Evolutionary conservation across 2,113 vertebrate species (phyloP).

Genomic region (Tyto alba): DNA sequence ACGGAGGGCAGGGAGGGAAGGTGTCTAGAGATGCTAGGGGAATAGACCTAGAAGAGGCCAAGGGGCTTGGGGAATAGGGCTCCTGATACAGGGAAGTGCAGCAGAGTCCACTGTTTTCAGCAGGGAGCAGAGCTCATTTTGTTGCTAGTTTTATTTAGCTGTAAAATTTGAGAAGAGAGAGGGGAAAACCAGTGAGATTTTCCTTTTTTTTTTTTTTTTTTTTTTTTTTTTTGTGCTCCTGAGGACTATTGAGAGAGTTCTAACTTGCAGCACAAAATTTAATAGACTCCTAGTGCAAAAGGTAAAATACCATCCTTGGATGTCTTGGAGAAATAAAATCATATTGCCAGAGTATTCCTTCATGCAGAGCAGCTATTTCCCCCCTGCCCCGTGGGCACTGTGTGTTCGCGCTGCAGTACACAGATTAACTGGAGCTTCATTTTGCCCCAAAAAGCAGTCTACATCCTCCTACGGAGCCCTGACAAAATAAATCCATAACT

Average conservation of each 20-base stretch:
- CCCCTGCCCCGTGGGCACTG: neutral
- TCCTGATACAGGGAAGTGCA: neutral
- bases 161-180: neutral
- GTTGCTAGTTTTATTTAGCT: neutral
- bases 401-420: neutral
- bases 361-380: neutral
- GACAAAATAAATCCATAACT: neutral
- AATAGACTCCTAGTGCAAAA: neutral
- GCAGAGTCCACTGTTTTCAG: neutral
- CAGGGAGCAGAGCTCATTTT: neutral
- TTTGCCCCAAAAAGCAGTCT: neutral
- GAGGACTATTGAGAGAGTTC: neutral
- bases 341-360: neutral
- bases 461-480: neutral
- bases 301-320: neutral
- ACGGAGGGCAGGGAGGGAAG: neutral
- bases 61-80: neutral
- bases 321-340: neutral
- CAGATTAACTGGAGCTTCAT: neutral
- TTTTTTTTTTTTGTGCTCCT: neutral
- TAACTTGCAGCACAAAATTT: neutral
- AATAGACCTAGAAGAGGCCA: neutral
- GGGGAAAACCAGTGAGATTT: neutral
- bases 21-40: neutral
- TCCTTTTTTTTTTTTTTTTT: too few relatives aligned